Evolutionary conservation across 1,140 invertebrate species (phyloP).

Genomic region (Pachypsylla venusta): DNA sequence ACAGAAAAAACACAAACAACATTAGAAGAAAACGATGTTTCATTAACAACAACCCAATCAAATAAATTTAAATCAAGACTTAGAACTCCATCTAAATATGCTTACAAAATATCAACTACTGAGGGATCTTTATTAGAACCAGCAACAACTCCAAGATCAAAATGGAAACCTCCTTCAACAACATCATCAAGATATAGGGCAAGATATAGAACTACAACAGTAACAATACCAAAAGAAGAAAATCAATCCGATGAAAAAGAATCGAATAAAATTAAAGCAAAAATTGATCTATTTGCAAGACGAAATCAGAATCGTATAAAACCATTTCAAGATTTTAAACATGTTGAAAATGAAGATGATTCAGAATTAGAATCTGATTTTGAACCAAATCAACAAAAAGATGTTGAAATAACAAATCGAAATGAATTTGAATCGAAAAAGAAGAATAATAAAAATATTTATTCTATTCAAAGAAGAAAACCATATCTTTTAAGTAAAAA

Average conservation of each 20-base stretch:
- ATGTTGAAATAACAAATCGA: too few relatives aligned
- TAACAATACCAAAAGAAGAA: neutral
- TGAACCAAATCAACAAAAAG: neutral
- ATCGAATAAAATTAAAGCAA: neutral
- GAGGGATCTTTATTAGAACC: neutral
- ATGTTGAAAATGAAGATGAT: neutral
- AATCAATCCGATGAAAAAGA: neutral
- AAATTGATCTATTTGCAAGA: neutral
- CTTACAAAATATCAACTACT: neutral
- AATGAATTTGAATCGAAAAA: neutral
- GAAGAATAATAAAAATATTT: neutral
- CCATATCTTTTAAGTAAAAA: neutral
- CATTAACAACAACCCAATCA: neutral
- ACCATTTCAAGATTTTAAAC: neutral
- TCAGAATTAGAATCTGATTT: neutral
- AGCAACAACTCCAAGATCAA: neutral
- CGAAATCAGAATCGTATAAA: neutral
- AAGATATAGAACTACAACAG: neutral
- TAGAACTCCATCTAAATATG: neutral
- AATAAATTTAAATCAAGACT: neutral
- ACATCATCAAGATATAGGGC: neutral
- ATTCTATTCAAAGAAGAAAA: neutral
- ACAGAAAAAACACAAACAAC: constrained; percentile 2
- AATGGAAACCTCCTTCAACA: constrained; percentile 8
- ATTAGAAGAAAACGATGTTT: neutral